phyloP scores from a whole-genome alignment of 2,797 vertebrate species.

The Acanthis flammea region DNA sequence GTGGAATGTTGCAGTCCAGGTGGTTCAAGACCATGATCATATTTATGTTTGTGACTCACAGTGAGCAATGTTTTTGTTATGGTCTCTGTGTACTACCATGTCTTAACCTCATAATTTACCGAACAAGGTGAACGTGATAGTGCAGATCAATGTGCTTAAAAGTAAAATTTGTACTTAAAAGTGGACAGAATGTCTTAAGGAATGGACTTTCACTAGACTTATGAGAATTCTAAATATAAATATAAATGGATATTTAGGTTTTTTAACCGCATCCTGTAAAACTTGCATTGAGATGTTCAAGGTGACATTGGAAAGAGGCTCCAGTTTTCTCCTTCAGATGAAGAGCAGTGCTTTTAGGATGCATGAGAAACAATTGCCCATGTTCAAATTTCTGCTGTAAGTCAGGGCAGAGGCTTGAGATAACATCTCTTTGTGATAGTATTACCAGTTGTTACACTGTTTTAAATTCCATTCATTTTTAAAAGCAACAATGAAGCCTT shows the following conservation, averaged over 20 bases:
- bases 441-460: background rate
- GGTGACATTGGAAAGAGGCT: background rate
- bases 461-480: background rate
- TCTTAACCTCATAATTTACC: background rate
- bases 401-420: background rate
- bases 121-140: background rate
- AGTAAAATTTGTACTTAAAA: background rate
- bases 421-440: background rate
- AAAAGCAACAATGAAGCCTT: background rate
- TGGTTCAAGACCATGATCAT: background rate
- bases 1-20: background rate
- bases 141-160: background rate
- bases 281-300: background rate
- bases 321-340: background rate
- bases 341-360: background rate
- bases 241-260: background rate
- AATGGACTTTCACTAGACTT: background rate
- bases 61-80: background rate
- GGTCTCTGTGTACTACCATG: background rate
- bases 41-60: background rate
- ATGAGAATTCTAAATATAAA: background rate
- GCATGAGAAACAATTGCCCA: background rate
- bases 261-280: background rate
- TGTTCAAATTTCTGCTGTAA: background rate
- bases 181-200: background rate